Evolutionary conservation across 2,797 vertebrate genomes (phyloP).

Genomic region (Picus viridis): DNA sequence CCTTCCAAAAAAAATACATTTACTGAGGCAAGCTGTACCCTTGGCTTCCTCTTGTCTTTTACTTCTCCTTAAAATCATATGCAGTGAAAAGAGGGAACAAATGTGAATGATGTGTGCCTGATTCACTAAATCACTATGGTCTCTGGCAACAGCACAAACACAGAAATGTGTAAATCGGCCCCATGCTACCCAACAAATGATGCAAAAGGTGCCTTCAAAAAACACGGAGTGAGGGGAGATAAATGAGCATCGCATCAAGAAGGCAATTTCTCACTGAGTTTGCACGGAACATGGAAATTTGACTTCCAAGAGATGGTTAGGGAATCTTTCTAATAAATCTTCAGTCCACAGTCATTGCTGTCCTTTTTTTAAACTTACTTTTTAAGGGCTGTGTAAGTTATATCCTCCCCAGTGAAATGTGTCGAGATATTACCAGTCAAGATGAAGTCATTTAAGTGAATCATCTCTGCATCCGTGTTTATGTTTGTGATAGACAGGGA

Average conservation of each 20-base stretch:
- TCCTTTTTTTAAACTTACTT: constrained; percentile 42
- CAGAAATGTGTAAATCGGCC: constrained; percentile 45
- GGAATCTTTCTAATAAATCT: constrained; percentile 61
- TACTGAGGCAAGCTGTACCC: not conserved
- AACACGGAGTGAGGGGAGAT: constrained; percentile 37
- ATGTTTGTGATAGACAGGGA: constrained; percentile 4
- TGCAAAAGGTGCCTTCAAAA: constrained; percentile 55
- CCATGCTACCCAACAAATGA: constrained; percentile 15
- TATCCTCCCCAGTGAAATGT: constrained; percentile 21
- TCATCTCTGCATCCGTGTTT: not conserved
- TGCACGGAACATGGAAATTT: constrained; percentile 59
- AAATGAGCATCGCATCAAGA: constrained; percentile 47
- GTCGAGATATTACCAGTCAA: constrained; percentile 51
- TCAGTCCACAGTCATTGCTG: constrained; percentile 10
- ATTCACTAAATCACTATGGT: constrained; percentile 55
- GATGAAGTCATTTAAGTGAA: constrained; percentile 51
- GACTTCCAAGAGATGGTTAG: constrained; percentile 47
- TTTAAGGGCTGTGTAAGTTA: constrained; percentile 32
- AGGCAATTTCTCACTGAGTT: constrained; percentile 59
- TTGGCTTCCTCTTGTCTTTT: constrained; percentile 37
- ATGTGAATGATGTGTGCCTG: constrained; percentile 52
- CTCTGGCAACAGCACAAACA: constrained; percentile 39
- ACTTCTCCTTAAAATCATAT: constrained; percentile 55
- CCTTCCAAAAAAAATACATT: not conserved
- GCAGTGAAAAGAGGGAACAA: constrained; percentile 11